Evolutionary conservation across 1,140 invertebrate genomes (phyloP).

Genomic region (Drosophila azteca): DNA sequence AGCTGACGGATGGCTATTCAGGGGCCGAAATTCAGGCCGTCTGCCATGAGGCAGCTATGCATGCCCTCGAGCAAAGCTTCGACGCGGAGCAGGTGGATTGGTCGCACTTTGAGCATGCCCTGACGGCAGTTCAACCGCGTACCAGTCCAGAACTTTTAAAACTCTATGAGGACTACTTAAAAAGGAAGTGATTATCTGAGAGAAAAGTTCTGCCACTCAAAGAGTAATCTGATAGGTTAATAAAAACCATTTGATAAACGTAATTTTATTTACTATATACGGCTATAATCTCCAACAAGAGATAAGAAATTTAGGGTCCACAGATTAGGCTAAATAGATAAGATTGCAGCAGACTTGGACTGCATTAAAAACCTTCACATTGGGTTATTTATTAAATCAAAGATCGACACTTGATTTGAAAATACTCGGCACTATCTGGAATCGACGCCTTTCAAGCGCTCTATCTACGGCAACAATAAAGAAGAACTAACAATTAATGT

Average conservation of each 20-base stretch:
- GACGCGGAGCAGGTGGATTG: slow-evolving; percentile 85
- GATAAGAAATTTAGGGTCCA: slow-evolving; percentile 16
- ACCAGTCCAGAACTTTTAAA: slow-evolving; percentile 88
- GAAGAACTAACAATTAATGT: slow-evolving; percentile 16
- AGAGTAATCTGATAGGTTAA: background rate
- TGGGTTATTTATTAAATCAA: slow-evolving; percentile 9
- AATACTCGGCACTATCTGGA: too few relatives aligned
- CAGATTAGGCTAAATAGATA: slow-evolving; percentile 32
- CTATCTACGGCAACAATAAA: background rate
- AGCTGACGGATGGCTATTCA: slow-evolving; percentile 90
- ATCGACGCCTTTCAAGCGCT: too few relatives aligned
- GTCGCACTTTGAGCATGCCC: slow-evolving; percentile 88
- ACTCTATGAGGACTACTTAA: slow-evolving; percentile 86
- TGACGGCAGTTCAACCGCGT: slow-evolving; percentile 88
- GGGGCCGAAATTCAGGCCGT: slow-evolving; percentile 95
- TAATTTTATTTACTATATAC: background rate
- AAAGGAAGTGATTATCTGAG: slow-evolving; percentile 39
- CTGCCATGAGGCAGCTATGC: slow-evolving; percentile 93
- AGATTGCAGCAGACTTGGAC: slow-evolving; percentile 15
- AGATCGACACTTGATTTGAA: background rate
- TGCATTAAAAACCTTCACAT: background rate
- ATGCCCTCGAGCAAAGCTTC: slow-evolving; percentile 90
- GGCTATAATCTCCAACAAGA: too few relatives aligned
- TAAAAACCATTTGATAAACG: background rate
- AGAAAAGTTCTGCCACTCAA: too few relatives aligned